Evolutionary conservation across 2,113 vertebrate genomes (phyloP).

Genomic region (Scalopus aquaticus): DNA sequence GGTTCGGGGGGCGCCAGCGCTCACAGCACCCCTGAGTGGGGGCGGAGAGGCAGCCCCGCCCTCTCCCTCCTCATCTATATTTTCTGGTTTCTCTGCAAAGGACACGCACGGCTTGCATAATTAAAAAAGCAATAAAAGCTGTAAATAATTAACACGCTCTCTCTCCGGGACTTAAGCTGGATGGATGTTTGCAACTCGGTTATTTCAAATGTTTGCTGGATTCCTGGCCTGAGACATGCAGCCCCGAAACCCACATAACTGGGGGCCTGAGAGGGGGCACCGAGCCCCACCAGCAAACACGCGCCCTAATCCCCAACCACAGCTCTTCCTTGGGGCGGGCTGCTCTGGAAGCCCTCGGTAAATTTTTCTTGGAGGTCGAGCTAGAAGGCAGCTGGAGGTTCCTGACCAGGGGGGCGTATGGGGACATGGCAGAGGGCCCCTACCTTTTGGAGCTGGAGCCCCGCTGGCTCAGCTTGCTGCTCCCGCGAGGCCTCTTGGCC

Average conservation of each 20-base stretch:
- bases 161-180: constrained; percentile 17
- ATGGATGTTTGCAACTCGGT: background rate
- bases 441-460: constrained; percentile 82
- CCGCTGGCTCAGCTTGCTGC: constrained; percentile 78
- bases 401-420: fast-evolving
- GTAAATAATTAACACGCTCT: constrained; percentile 44
- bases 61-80: background rate
- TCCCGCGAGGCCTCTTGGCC: constrained; percentile 65
- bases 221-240: background rate
- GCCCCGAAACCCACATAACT: fast-evolving
- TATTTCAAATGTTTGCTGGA: background rate
- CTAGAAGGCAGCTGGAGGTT: background rate
- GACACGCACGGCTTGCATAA: constrained; percentile 26
- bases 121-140: constrained; percentile 53
- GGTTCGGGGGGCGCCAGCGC: no score
- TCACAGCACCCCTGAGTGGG: no score
- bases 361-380: background rate
- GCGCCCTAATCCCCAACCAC: background rate
- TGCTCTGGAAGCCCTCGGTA: fast-evolving
- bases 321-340: background rate
- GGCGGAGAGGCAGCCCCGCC: no score
- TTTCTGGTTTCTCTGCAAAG: constrained; percentile 48
- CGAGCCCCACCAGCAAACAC: no score
- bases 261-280: fast-evolving
- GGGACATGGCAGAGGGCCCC: background rate